Conservation (phyloP, 2,888 invertebrate species). For the Ormyrus labotus region DNA sequence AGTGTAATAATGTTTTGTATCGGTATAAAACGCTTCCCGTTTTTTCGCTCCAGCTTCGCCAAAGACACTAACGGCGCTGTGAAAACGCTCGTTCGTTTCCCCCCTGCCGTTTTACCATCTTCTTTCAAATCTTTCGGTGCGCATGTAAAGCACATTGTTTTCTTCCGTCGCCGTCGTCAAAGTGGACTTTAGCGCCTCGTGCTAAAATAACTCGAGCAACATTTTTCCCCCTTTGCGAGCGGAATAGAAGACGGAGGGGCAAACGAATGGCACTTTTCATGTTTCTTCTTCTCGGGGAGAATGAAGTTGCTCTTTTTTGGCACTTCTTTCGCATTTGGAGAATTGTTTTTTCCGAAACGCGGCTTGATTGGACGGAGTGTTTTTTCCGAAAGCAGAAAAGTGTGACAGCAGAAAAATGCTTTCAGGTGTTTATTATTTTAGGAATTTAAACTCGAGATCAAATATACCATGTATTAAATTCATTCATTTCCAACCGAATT, state of each 20-base stretch:
- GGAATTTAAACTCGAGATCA: too few relatives aligned
- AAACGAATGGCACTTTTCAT: neutral
- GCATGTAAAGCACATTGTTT: slow-evolving; percentile 25
- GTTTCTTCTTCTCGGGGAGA: neutral
- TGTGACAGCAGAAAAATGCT: too few relatives aligned
- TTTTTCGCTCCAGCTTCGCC: neutral
- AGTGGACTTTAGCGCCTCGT: slow-evolving; percentile 2
- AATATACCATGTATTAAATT: too few relatives aligned
- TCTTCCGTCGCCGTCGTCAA: slow-evolving; percentile 15
- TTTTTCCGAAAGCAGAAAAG: neutral
- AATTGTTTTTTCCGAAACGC: neutral
- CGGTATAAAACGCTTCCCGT: slow-evolving; percentile 12
- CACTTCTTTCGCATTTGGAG: slow-evolving; percentile 1
- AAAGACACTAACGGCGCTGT: neutral
- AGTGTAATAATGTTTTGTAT: slow-evolving; percentile 41
- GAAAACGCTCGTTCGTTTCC: neutral
- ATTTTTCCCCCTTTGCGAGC: slow-evolving; percentile 10
- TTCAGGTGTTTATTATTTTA: too few relatives aligned
- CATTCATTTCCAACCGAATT: too few relatives aligned
- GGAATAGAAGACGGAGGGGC: neutral
- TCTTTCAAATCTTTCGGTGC: slow-evolving; percentile 26
- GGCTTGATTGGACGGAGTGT: slow-evolving; percentile 25
- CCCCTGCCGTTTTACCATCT: neutral
- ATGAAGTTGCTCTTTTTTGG: neutral
- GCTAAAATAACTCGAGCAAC: slow-evolving; percentile 33